A percentile compares a stretch with the other conserved stretches of the same genome.
phyloP scores from a whole-genome alignment of 2,113 vertebrate genomes.

The Cyphomyrus discorhynchus region DNA sequence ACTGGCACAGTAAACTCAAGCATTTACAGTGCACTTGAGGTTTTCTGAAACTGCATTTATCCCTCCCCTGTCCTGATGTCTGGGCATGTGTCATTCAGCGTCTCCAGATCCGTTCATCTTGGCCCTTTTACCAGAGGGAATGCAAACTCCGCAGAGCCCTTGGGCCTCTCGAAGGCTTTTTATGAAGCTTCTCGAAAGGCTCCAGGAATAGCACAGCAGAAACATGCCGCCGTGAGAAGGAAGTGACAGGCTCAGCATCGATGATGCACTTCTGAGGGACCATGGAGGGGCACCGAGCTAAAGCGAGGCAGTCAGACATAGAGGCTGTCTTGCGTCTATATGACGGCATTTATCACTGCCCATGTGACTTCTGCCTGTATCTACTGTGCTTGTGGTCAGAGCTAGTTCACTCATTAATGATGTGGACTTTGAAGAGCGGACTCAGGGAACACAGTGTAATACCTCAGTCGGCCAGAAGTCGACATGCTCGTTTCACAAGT shows the following conservation, averaged over 20 bases:
- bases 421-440: background rate
- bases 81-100: background rate
- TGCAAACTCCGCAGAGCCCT: background rate
- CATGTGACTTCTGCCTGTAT: background rate
- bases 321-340: background rate
- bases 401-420: background rate
- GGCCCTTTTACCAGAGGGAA: background rate
- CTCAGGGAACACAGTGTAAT: background rate
- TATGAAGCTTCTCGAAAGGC: slow-evolving; percentile 5
- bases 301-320: background rate
- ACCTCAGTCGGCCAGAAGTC: background rate
- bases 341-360: background rate
- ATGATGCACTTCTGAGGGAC: background rate
- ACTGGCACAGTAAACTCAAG: background rate
- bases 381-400: background rate
- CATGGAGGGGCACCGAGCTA: background rate
- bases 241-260: background rate
- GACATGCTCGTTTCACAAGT: slow-evolving; percentile 20
- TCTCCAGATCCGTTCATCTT: background rate
- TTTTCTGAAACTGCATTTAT: background rate
- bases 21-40: background rate
- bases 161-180: slow-evolving; percentile 15
- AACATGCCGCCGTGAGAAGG: background rate
- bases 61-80: background rate
- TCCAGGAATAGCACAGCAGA: slow-evolving; percentile 17